phyloP scores from a whole-genome alignment of 2,113 vertebrate genomes.

The Zonotrichia leucophrys region DNA sequence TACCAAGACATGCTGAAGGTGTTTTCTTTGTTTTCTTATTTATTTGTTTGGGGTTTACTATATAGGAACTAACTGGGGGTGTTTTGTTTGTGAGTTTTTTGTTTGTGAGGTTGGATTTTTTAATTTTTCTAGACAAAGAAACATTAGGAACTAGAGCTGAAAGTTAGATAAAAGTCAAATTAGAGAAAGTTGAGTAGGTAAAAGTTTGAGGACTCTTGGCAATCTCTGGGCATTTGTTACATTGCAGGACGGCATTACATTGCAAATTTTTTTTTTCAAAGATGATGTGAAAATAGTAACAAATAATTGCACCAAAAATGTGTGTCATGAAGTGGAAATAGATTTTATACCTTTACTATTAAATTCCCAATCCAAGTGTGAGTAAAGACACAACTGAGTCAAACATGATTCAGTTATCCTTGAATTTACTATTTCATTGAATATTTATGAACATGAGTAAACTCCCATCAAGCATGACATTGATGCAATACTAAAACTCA shows the following conservation, averaged over 20 bases:
- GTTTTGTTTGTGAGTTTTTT: not conserved
- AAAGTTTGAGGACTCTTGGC: not conserved
- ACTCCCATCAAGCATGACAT: not conserved
- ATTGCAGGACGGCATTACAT: not conserved
- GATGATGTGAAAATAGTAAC: not conserved
- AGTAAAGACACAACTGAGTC: not conserved
- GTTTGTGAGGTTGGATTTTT: not conserved
- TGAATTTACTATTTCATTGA: not conserved
- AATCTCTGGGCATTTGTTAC: not conserved
- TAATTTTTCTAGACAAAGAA: not conserved
- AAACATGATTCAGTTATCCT: not conserved
- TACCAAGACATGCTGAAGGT: rapidly evolving
- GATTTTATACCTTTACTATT: not conserved
- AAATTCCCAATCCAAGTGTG: not conserved
- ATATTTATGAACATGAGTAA: not conserved
- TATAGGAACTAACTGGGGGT: not conserved
- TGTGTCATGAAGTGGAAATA: not conserved
- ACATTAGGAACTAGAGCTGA: not conserved
- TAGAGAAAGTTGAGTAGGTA: not conserved
- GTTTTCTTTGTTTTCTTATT: not conserved
- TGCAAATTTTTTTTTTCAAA: not conserved
- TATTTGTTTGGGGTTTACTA: rapidly evolving
- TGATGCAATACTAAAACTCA: not conserved
- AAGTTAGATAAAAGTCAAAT: not conserved
- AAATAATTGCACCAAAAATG: not conserved